These are phyloP conservation scores for Eclectus roratus DNA, from an alignment of 2,113 vertebrate species.

Conservation along the genomic window DNA sequence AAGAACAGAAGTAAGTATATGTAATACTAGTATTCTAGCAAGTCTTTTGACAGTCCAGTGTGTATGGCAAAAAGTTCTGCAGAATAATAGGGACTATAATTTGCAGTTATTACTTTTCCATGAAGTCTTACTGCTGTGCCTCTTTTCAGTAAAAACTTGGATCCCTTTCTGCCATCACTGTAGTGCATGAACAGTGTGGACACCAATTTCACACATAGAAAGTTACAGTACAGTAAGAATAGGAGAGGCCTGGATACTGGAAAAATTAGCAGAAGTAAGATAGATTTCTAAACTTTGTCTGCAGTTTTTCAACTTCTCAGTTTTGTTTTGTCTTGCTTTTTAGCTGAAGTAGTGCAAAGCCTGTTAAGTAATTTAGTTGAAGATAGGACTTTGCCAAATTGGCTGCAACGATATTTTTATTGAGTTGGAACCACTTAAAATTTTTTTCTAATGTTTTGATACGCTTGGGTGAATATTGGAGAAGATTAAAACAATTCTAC, in stretches of 20 bases:
- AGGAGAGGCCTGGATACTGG: neutral
- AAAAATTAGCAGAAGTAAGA: neutral
- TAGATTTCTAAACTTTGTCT: neutral
- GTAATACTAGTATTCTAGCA: neutral
- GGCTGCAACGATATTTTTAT: neutral
- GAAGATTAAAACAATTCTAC: neutral
- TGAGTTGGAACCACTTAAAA: neutral
- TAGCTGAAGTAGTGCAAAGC: neutral
- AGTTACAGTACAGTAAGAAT: neutral
- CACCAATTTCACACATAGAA: neutral
- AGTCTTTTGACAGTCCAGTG: neutral
- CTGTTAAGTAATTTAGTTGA: neutral
- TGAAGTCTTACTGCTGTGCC: neutral
- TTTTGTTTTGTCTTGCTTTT: neutral
- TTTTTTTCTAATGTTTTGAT: neutral
- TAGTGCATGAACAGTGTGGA: neutral
- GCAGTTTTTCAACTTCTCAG: neutral
- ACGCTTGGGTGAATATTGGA: neutral
- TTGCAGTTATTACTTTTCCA: neutral
- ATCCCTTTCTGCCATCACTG: neutral
- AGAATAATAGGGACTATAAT: neutral
- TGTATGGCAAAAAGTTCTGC: neutral
- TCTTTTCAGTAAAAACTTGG: neutral
- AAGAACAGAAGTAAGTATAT: neutral
- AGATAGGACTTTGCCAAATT: neutral